These are phyloP conservation scores for Phanerotoma sp. DNA, from an alignment of 2,888 invertebrate species.

Conservation along the genomic window DNA sequence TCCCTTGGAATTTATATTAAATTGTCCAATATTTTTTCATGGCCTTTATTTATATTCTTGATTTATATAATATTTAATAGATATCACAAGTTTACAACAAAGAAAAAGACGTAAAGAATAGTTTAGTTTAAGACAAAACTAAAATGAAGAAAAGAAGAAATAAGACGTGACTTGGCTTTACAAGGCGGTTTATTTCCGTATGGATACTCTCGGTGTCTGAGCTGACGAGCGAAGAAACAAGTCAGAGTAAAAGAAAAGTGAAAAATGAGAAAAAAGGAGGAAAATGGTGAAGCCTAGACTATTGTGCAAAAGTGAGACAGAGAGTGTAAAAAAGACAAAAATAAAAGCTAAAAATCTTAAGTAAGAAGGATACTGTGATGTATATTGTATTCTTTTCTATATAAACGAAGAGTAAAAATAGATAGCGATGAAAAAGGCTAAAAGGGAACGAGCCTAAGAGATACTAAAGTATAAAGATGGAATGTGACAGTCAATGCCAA, in stretches of 20 bases:
- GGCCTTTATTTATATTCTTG: too few species aligned
- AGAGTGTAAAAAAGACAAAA: slow-evolving; percentile 11
- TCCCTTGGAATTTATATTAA: too few species aligned
- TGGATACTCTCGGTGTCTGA: slow-evolving; percentile 4
- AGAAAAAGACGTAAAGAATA: too few species aligned
- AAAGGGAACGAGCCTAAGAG: slow-evolving; percentile 16
- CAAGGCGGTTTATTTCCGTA: slow-evolving; percentile 2
- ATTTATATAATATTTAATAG: too few species aligned
- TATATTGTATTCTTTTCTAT: too few species aligned
- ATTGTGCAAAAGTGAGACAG: slow-evolving; percentile 11
- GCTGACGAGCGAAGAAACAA: slow-evolving; percentile 3
- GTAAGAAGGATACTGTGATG: slow-evolving; percentile 2
- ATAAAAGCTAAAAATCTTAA: slow-evolving; percentile 6
- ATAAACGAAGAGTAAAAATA: slow-evolving; percentile 10
- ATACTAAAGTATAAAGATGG: slow-evolving; percentile 26
- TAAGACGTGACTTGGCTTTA: slow-evolving; percentile 7
- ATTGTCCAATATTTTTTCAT: neutral
- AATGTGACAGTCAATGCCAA: slow-evolving; percentile 27
- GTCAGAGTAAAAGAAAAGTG: slow-evolving; percentile 9
- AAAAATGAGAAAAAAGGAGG: slow-evolving; percentile 14
- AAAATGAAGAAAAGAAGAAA: neutral
- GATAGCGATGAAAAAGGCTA: slow-evolving; percentile 2
- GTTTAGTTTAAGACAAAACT: too few species aligned
- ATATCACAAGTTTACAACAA: too few species aligned
- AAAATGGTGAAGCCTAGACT: slow-evolving; percentile 15